Base-by-base conservation (phyloP, 2,797 vertebrate species). In the Pteropus rufus region DNA sequence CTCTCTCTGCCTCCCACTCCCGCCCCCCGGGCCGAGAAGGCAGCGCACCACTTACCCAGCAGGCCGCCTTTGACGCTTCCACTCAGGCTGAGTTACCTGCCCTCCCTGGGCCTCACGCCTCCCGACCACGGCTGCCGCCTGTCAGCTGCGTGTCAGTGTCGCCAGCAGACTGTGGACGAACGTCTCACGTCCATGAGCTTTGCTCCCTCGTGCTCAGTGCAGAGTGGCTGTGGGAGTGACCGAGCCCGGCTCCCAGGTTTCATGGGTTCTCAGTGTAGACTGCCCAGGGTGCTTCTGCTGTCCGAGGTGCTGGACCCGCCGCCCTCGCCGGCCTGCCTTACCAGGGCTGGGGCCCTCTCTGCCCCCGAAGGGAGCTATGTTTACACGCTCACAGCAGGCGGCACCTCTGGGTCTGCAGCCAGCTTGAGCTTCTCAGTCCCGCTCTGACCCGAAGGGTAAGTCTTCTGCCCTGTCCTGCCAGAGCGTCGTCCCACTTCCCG, bases 91-190 rank as follows among this genome's bases (percentile, higher is more conserved):
- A 90, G 4, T 12, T 5, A 15, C 7, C 2, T 44, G 31, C 31
- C 23, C 31, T 34, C 31, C 77, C 18, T 31, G 52, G 58, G 41
- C 49, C 34, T 94, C 24, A 14, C 11, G 24, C 54, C 14, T 64
- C 36, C 11, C 4, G 3, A 8, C 5, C 2, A 24, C 0, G 41
- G 21, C 46, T 12, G 36, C 46, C 14, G 5, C n/a, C 10, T 65
- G 58, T 26, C 70, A 41, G 46, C 29, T 26, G 39, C 10, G 21
- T 29, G 72, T 87, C 26, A 41, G 9, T 31, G 52, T 36, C 29
- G 1, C 16, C 21, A 39, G 11, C 2, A 77, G 44, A 41, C 23
- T 10, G 31, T 46, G 31, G 11, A 29, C 41, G 73, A 31, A 65
- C 12, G 52, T 18, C 84, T 73, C 21, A 24, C n/a, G 14, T 36